These are phyloP conservation scores for Eilema caniola DNA, from an alignment of 2,888 invertebrate species.

Conservation along the genomic window DNA sequence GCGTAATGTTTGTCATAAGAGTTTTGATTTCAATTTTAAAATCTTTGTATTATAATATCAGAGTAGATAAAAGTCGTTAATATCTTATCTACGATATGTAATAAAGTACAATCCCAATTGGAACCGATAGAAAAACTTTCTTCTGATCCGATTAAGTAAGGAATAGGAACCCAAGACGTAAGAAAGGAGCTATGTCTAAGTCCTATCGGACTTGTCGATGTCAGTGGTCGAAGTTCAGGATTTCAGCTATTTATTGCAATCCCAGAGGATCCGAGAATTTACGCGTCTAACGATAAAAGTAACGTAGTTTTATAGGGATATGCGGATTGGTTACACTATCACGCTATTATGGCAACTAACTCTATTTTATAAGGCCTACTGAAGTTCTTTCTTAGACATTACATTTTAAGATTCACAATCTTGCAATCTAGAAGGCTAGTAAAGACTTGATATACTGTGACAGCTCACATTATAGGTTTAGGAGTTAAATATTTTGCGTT, in stretches of 20 bases:
- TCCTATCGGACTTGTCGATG: constrained; percentile 75
- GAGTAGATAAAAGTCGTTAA: background rate
- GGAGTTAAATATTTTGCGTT: background rate
- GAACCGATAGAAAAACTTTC: constrained; percentile 37
- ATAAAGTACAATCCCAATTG: constrained; percentile 35
- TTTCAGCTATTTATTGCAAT: constrained; percentile 85
- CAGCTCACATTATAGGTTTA: background rate
- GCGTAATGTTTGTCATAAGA: no score
- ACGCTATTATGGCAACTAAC: constrained; percentile 48
- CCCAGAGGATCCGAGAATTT: constrained; percentile 79
- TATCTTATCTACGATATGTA: background rate
- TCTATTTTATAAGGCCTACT: constrained; percentile 46
- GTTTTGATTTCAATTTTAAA: no score
- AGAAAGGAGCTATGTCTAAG: constrained; percentile 55
- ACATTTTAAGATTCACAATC: constrained; percentile 45
- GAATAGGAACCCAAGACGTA: constrained; percentile 34
- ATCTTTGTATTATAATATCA: no score
- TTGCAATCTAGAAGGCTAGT: constrained; percentile 29
- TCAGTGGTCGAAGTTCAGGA: constrained; percentile 81
- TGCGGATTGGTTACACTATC: constrained; percentile 51
- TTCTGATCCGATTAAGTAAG: constrained; percentile 36
- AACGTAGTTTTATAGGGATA: constrained; percentile 58
- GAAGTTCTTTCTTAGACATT: constrained; percentile 44
- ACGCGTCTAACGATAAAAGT: constrained; percentile 78
- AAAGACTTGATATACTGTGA: background rate